Base-by-base conservation (phyloP, 2,797 vertebrate species). In the Coccyzus lansbergi region DNA sequence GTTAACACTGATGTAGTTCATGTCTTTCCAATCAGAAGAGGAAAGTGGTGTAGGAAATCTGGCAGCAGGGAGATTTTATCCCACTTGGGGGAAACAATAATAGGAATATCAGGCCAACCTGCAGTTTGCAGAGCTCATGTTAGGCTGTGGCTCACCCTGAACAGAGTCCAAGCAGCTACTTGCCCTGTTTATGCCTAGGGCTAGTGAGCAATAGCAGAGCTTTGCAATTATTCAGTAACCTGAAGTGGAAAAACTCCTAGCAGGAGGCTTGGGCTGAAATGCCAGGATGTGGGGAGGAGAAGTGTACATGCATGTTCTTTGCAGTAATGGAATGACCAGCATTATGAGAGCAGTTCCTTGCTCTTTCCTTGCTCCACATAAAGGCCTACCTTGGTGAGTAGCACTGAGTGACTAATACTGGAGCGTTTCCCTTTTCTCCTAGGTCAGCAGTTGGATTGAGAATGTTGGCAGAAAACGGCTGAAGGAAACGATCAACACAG, bases 371-470 rank as follows among this genome's bases (percentile, higher is more conserved):
- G 38, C 38, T 38, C 87, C 91, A 92, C 89, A 76, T 65, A 16
- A 93, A 91, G 55, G 52, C 51, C 74, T 62, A 20, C 0, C 1
- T 42, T 63, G 58, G 49, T 76, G 63, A 92, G 85, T 53, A 65
- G 81, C 56, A 58, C 26, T 12, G 64, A 13, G 38, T 90, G 78
- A 92, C 62, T 91, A 90, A 83, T 20, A 67, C 34, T 1, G 4
- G 33, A 51, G 21, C 63, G 38, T 91, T 95, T 79, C 72, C 69
- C 28, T 96, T 83, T 95, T 82, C 88, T 81, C 25, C n/a, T 96
- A 99, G 99, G 98, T 99, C 95, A 98, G 96, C 86, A 92, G 92
- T 49, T 99, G 99, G 99, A 97, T 99, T 9, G 97, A 98, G 97
- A 96, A 98, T 28, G 98, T 98, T 13, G 99, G 99, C 17, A 98